These are phyloP conservation scores for Calidris pygmaea DNA, from an alignment of 2,113 vertebrate genomes.

Conservation along the genomic window DNA sequence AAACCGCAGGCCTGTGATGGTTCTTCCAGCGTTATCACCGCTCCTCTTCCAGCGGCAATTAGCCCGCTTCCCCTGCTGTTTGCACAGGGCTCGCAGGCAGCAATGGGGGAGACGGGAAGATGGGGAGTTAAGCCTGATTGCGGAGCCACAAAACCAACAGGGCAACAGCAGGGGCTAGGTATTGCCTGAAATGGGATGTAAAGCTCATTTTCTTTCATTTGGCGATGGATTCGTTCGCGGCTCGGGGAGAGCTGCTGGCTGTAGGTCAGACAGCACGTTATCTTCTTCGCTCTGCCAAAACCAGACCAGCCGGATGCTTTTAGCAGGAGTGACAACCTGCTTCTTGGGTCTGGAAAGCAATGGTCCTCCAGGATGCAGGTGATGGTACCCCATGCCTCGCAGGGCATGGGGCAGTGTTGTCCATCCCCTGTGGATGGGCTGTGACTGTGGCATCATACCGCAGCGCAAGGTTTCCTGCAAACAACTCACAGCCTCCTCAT, in stretches of 20 bases:
- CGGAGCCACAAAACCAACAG: constrained; percentile 32
- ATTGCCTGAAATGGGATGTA: constrained; percentile 15
- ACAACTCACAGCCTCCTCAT: not conserved
- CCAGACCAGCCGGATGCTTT: not conserved
- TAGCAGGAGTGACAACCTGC: not conserved
- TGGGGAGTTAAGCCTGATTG: constrained; percentile 6
- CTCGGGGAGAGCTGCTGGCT: not conserved
- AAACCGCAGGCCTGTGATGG: not conserved
- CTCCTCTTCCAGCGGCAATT: constrained; percentile 31
- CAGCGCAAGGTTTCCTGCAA: not conserved
- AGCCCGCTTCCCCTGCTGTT: not conserved
- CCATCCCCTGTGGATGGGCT: rapidly evolving
- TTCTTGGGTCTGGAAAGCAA: not conserved
- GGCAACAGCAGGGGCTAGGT: not conserved
- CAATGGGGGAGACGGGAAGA: not conserved
- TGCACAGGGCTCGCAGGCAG: not conserved
- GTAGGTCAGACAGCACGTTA: not conserved
- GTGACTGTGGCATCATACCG: not conserved
- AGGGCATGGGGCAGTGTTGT: not conserved
- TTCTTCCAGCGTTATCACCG: not conserved
- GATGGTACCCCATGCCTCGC: rapidly evolving
- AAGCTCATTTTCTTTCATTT: not conserved
- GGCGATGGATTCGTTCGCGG: not conserved
- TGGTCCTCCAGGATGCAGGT: not conserved
- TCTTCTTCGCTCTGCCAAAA: not conserved